Conservation (phyloP, 2,888 invertebrate species). For the Tubulanus polymorphus region DNA sequence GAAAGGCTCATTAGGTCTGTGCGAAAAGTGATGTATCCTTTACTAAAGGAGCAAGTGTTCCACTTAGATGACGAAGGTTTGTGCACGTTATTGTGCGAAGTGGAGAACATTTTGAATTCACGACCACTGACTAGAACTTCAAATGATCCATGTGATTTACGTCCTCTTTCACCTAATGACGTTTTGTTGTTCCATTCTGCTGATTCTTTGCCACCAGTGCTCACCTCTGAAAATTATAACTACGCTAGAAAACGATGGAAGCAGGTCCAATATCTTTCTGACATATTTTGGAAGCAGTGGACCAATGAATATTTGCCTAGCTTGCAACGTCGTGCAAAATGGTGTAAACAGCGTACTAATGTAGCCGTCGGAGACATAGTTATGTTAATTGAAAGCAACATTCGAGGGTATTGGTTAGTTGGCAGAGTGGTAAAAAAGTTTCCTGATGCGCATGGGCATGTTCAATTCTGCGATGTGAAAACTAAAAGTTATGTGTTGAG, state of each 20-base stretch:
- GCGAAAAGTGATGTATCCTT: conserved; percentile 10
- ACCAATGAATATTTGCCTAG: no score
- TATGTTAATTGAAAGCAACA: no score
- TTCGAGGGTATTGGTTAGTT: no score
- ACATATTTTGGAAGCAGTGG: no score
- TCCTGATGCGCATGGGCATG: no score
- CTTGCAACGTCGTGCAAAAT: no score
- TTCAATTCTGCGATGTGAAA: no score
- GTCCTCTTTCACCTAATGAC: conserved; percentile 17
- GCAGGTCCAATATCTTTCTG: conserved; percentile 20
- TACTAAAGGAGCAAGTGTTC: conserved; percentile 10
- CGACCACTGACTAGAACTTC: conserved; percentile 17
- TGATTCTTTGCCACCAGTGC: conserved; percentile 9
- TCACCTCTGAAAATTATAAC: conserved; percentile 12
- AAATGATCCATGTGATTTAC: conserved; percentile 11
- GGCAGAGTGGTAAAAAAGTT: no score
- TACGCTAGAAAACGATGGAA: conserved; percentile 17
- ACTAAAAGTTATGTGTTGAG: no score
- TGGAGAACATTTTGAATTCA: conserved; percentile 17
- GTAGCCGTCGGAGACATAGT: no score
- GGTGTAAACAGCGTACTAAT: no score
- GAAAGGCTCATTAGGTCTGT: conserved; percentile 18
- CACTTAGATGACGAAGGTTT: conserved; percentile 17
- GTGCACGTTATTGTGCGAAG: conserved; percentile 17
- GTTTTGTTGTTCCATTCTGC: conserved; percentile 9